phyloP scores from a whole-genome alignment of 1,140 invertebrate species.

The Micrasema minimum region DNA sequence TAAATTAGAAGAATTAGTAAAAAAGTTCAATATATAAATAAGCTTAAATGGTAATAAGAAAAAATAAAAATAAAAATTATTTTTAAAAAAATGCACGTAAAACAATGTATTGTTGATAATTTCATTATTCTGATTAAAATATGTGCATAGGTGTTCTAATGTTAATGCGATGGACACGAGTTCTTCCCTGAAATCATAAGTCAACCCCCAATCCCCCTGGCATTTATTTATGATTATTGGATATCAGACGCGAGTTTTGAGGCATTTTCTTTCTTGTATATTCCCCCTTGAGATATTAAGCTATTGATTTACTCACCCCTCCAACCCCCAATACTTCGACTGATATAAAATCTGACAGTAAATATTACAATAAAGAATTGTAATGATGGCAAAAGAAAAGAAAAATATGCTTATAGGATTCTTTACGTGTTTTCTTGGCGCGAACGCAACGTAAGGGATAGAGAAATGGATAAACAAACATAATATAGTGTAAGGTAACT shows the following conservation, averaged over 20 bases:
- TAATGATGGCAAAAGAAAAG: conserved; percentile 29
- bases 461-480: too few species aligned
- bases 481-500: too few species aligned
- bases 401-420: conserved; percentile 20
- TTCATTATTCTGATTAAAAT: too few species aligned
- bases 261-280: conserved; percentile 50
- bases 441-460: too few species aligned
- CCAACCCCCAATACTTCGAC: conserved; percentile 24
- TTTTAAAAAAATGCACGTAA: too few species aligned
- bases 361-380: conserved; percentile 41
- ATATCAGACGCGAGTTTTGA: conserved; percentile 50
- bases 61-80: too few species aligned
- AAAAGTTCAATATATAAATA: too few species aligned
- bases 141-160: conserved; percentile 2
- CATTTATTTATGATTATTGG: conserved; percentile 53
- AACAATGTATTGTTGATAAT: too few species aligned
- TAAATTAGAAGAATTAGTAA: too few species aligned
- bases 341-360: conserved; percentile 41
- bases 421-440: conserved; percentile 4
- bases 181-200: conserved; percentile 39
- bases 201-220: conserved; percentile 12
- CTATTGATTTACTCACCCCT: conserved; percentile 44
- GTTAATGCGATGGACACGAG: neutral
- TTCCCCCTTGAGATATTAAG: conserved; percentile 50
- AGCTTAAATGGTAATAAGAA: too few species aligned